Conservation (phyloP, 1,140 invertebrate genomes). For the Cotesia typhae region DNA sequence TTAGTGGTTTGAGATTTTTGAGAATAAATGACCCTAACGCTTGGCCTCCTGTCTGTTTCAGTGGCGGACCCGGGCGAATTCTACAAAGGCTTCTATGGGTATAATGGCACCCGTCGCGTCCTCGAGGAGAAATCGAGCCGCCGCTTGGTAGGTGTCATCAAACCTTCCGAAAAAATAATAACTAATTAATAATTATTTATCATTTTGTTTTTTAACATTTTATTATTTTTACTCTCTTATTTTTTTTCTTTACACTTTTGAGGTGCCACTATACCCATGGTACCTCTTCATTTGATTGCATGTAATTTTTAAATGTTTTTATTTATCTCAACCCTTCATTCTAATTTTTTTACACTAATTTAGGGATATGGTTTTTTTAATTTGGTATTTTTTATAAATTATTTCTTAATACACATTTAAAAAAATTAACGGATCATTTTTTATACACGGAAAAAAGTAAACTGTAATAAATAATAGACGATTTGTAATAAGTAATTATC, state of each 20-base stretch:
- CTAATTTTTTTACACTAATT: no score
- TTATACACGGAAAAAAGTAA: no score
- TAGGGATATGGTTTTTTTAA: no score
- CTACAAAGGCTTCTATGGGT: conserved; percentile 80
- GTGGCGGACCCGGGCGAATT: conserved; percentile 83
- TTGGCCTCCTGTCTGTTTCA: conserved; percentile 76
- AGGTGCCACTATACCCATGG: conserved; percentile 65
- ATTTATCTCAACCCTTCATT: conserved; percentile 1
- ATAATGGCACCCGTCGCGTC: conserved; percentile 68
- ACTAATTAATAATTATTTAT: conserved; percentile 8
- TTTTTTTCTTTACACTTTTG: conserved; percentile 46
- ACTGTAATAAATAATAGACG: no score
- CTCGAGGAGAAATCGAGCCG: conserved; percentile 73
- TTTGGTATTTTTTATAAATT: no score
- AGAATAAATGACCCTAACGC: conserved; percentile 60
- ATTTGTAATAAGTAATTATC: no score
- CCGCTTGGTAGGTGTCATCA: conserved; percentile 73
- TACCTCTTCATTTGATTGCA: conserved; percentile 49
- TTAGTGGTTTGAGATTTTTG: background rate
- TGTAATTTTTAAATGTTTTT: conserved; percentile 47
- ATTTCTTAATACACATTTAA: no score
- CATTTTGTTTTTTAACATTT: conserved; percentile 21
- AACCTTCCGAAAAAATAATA: conserved; percentile 39
- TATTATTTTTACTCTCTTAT: background rate
- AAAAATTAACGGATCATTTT: no score